Percentiles rank a stretch among this genome's conserved stretches.
phyloP scores from a whole-genome alignment of 2,888 invertebrate species.

The Ernsta delagoae region DNA sequence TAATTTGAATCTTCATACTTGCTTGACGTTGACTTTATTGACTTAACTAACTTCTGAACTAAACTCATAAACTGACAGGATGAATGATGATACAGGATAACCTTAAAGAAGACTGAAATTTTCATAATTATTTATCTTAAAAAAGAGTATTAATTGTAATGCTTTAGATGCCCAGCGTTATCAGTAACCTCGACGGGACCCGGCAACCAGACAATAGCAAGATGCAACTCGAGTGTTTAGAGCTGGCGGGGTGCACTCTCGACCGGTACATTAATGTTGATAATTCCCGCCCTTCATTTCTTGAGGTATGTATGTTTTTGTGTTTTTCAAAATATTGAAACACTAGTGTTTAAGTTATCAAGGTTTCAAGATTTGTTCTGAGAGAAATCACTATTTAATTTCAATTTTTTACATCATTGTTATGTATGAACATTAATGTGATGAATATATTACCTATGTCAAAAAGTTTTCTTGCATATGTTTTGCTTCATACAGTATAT shows the following conservation, averaged over 20 bases:
- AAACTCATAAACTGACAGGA: too few species aligned
- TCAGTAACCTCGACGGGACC: slow-evolving; percentile 63
- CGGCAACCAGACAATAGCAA: slow-evolving; percentile 64
- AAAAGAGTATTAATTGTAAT: slow-evolving; percentile 21
- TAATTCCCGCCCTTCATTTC: slow-evolving; percentile 88
- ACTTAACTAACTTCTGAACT: too few species aligned
- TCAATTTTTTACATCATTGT: neutral
- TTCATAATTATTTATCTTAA: too few species aligned
- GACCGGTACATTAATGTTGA: slow-evolving; percentile 90
- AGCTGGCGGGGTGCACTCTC: slow-evolving; percentile 91
- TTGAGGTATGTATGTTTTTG: slow-evolving; percentile 76
- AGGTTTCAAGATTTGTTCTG: too few species aligned
- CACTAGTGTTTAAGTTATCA: neutral
- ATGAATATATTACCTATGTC: neutral
- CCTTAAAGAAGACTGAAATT: too few species aligned
- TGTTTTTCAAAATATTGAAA: neutral
- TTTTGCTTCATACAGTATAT: too few species aligned
- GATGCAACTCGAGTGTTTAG: slow-evolving; percentile 87
- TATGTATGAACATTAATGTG: neutral
- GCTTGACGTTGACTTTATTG: too few species aligned
- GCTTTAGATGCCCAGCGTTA: slow-evolving; percentile 75
- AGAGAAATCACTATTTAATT: too few species aligned
- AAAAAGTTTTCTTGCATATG: too few species aligned
- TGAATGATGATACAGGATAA: too few species aligned
- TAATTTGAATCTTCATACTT: too few species aligned